Base-by-base conservation (phyloP, 2,888 invertebrate species). In the Agriopis leucophaearia region DNA sequence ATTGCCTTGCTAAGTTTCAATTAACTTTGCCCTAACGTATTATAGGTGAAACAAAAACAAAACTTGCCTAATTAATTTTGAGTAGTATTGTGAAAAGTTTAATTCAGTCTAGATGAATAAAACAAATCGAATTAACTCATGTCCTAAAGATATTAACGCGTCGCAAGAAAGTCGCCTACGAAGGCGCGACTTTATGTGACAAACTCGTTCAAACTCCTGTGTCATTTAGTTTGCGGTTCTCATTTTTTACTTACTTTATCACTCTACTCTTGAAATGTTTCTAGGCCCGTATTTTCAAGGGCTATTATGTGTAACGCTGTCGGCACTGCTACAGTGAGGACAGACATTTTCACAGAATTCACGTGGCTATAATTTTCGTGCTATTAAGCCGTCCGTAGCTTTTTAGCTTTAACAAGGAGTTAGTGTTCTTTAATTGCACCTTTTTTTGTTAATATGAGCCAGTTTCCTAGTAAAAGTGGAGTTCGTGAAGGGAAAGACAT, bases 191-290 rank as follows among this genome's bases (percentile, higher is more conserved):
- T 55, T 60, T 48, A 62, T 54, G 44, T 42, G 9, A 13, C 13
- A 38, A 58, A 48, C 58, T 44, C 12, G 8, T 42, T 47, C 45
- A 59, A 54, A 60, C 56, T 64, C 60, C 50, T 44, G 18, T 51
- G 15, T 47, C 64, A 68, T 56, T 63, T 60, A 40, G 54, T 44
- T 56, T 50, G 68, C 51, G 68, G 68, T 69, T 52, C 45, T 16
- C 64, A 52, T 69, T 56, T 64, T 60, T 64, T 52, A 57, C 48
- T 58, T 48, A 48, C 58, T 70, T 70, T 70, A 70, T 70, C 65
- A 65, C 69, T 62, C 55, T 50, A 48, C 54, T 61, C 27, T 51
- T 64, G 56, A 60, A 27, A 63, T 57, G 50, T 64, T 52, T 55
- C 44, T 27, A 55, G 52, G 56, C 59, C 27, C 44, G 62, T 64